Percentiles rank a stretch among this genome's conserved stretches.
These are phyloP conservation scores for Salvelinus alpinus DNA, from an alignment of 2,113 vertebrate genomes.

Conservation along the genomic window DNA sequence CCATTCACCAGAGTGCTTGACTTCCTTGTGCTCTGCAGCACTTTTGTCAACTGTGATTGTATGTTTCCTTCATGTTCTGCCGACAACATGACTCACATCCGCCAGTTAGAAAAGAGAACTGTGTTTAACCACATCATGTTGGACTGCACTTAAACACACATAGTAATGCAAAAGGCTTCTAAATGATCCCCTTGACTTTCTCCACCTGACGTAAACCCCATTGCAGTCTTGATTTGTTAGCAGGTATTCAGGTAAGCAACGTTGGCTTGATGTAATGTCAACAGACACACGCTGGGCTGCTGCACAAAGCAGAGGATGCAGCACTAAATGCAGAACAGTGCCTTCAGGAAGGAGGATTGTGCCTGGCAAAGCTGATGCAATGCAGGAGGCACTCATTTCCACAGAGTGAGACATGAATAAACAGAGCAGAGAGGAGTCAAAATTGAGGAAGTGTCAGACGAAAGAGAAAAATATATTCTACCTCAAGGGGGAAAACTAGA, in stretches of 20 bases:
- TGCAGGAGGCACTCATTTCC: neutral
- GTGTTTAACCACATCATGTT: no score
- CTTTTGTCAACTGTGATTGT: slow-evolving; percentile 19
- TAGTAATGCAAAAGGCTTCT: slow-evolving; percentile 2
- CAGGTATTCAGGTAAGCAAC: neutral
- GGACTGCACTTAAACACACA: neutral
- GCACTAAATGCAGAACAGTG: neutral
- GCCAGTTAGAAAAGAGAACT: slow-evolving; percentile 7
- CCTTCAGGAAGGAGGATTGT: slow-evolving; percentile 50
- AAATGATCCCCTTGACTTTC: neutral
- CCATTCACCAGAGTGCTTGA: neutral
- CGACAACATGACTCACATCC: slow-evolving; percentile 52
- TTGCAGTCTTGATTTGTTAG: neutral
- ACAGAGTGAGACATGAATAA: neutral
- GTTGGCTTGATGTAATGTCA: neutral
- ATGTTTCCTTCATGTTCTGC: slow-evolving; percentile 26
- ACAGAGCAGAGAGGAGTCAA: neutral
- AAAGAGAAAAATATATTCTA: slow-evolving; percentile 1
- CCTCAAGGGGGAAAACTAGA: slow-evolving; percentile 50
- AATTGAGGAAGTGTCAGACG: slow-evolving; percentile 9
- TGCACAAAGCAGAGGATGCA: neutral
- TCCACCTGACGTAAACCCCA: neutral
- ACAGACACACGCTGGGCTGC: neutral
- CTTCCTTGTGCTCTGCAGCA: neutral
- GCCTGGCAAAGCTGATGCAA: slow-evolving; percentile 43